Base-by-base conservation (phyloP, 37 sponge, comb jelly and placozoan genomes). In the Amphimedon queenslandica region DNA sequence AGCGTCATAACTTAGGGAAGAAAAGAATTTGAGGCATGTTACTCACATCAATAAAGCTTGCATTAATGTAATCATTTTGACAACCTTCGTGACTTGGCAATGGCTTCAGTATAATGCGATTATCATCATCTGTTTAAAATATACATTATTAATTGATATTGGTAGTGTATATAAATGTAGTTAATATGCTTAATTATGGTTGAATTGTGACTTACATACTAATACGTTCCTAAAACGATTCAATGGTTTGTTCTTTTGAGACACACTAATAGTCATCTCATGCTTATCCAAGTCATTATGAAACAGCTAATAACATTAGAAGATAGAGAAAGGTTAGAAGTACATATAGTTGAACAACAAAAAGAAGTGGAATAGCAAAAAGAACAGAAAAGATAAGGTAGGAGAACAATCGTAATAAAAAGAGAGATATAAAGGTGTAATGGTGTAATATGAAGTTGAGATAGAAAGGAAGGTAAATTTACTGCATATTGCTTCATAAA, bases 181-280 rank as follows among this genome's bases (percentile, higher is more conserved):
- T 64, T 23, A 64, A 64, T 29, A 11, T 21, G 32, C 13, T 47
- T 47, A 18, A 47, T 47, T 18, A 34, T 16, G 40, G 25, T 36
- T 2, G 13, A 37, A 71, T 11, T 30, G 11, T 55, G 34, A 40
- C 82, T 74, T 40, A 82, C 82, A 82, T 35, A 32, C 65, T 11
- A 58, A 36, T 32, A 82, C 67, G 69, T 75, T 82, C 40, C 70
- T 68, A 42, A 75, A 82, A 42, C 82, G 74, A 36, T 82, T 82
- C 66, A 25, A 31, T 4, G 10, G 32, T 38, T 69, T 69, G 63
- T 78, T n/a, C n/a, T n/a, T n/a, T n/a, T n/a, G n/a, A n/a, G n/a
- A n/a, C n/a, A n/a, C n/a, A n/a, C n/a, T n/a, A n/a, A n/a, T n/a
- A n/a, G n/a, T n/a, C n/a, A n/a, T n/a, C n/a, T n/a, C n/a, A n/a